Percentiles rank a stretch among this genome's conserved stretches.
phyloP scores from a whole-genome alignment of 2,113 vertebrate genomes.

The Xiphophorus maculatus region DNA sequence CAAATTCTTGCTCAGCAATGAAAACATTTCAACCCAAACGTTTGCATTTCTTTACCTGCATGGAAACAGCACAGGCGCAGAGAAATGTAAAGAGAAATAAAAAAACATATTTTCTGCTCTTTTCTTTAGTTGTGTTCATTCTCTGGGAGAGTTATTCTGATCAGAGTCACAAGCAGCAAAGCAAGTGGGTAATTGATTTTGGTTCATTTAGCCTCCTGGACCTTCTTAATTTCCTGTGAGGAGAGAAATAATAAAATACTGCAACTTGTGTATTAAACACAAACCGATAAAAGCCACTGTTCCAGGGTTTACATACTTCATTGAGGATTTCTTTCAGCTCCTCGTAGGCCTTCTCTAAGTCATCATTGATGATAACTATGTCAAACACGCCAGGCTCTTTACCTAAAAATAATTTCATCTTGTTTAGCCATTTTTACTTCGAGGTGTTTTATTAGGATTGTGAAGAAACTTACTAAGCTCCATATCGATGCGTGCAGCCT shows the following conservation, averaged over 20 bases:
- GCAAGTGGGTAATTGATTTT: neutral
- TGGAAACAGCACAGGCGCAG: slow-evolving; percentile 7
- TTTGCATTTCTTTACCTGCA: slow-evolving; percentile 14
- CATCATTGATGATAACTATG: slow-evolving; percentile 89
- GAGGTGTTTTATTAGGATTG: neutral
- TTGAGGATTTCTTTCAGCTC: slow-evolving; percentile 84
- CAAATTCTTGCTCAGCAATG: neutral
- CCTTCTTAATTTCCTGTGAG: slow-evolving; percentile 78
- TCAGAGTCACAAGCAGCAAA: slow-evolving; percentile 17
- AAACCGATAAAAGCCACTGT: neutral
- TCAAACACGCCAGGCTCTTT: slow-evolving; percentile 94
- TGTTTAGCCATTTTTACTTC: neutral
- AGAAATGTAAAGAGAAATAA: neutral
- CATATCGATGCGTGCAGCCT: slow-evolving; percentile 84
- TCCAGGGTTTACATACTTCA: slow-evolving; percentile 80
- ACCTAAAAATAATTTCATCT: slow-evolving; percentile 68
- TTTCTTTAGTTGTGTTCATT: slow-evolving; percentile 5
- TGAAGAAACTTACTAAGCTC: slow-evolving; percentile 87
- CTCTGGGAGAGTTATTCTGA: slow-evolving; percentile 10
- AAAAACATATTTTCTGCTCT: neutral
- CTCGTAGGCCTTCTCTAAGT: slow-evolving; percentile 88
- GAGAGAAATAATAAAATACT: slow-evolving; percentile 1
- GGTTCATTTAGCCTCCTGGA: slow-evolving; percentile 71
- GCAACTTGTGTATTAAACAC: neutral
- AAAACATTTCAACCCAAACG: neutral